Evolutionary conservation across 2,888 invertebrate genomes (phyloP).

Genomic region (Dione juno): DNA sequence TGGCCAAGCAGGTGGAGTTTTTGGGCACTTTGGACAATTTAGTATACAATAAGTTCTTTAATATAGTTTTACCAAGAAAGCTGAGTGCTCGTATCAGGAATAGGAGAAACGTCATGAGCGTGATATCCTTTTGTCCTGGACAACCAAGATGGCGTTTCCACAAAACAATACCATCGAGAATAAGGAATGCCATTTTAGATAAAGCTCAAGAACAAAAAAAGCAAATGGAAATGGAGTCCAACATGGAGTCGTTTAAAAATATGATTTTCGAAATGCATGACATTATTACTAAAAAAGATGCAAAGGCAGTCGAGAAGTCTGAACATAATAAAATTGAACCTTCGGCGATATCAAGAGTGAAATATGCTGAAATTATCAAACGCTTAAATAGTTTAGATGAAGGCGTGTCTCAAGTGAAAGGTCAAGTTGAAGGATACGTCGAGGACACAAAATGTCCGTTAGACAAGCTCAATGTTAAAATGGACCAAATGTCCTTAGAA

Average conservation of each 20-base stretch:
- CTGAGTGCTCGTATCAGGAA: conserved; percentile 64
- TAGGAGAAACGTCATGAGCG: conserved; percentile 64
- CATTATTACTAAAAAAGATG: conserved; percentile 58
- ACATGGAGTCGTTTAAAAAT: conserved; percentile 59
- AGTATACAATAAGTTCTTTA: conserved; percentile 74
- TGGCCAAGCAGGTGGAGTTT: conserved; percentile 83
- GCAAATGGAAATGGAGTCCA: conserved; percentile 66
- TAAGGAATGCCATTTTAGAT: conserved; percentile 72
- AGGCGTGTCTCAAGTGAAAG: conserved; percentile 59
- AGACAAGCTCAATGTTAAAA: conserved; percentile 65
- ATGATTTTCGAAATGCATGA: conserved; percentile 71
- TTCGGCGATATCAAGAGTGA: conserved; percentile 48
- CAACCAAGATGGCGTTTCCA: conserved; percentile 65
- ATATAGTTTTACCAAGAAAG: conserved; percentile 63
- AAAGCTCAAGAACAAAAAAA: conserved; percentile 71
- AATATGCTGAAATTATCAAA: conserved; percentile 62
- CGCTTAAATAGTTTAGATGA: conserved; percentile 65
- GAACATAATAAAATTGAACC: conserved; percentile 41
- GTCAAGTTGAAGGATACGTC: conserved; percentile 57
- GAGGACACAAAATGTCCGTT: conserved; percentile 60
- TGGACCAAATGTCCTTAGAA: conserved; percentile 70
- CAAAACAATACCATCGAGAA: conserved; percentile 63
- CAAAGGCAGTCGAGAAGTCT: conserved; percentile 46
- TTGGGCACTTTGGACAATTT: conserved; percentile 78
- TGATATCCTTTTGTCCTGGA: conserved; percentile 69